These are phyloP conservation scores for Saccostrea cuccullata DNA, from an alignment of 1,140 invertebrate species.

Conservation along the genomic window DNA sequence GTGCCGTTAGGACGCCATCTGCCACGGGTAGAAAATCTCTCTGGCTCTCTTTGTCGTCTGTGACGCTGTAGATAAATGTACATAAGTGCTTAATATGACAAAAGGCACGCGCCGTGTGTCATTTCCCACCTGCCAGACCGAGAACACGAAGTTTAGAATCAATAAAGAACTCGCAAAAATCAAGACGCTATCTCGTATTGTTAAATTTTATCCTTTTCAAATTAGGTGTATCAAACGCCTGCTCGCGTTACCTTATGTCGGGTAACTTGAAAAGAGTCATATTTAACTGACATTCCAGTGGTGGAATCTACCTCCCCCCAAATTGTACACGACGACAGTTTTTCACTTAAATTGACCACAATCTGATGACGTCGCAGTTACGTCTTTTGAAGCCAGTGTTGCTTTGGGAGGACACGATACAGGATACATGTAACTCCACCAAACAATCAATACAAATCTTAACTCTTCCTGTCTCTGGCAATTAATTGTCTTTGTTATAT, in stretches of 20 bases:
- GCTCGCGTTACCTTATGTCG: neutral
- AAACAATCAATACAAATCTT: no score
- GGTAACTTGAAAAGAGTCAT: neutral
- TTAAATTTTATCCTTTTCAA: neutral
- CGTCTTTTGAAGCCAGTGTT: no score
- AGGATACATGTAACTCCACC: no score
- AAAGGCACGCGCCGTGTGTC: constrained; percentile 26
- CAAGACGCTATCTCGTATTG: no score
- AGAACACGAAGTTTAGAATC: neutral
- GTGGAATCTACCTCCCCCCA: neutral
- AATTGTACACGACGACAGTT: neutral
- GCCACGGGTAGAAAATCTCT: constrained; percentile 19
- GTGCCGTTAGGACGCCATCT: neutral
- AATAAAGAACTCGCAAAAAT: neutral
- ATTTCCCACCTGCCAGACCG: constrained; percentile 25
- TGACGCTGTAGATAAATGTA: neutral
- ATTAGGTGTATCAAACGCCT: neutral
- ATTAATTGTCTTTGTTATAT: no score
- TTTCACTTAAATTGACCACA: no score
- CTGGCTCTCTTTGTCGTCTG: neutral
- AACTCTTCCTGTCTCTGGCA: no score
- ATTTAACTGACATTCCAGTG: neutral
- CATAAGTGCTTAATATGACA: constrained; percentile 21
- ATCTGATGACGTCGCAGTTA: no score
- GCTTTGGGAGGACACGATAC: no score